Evolutionary conservation across 92 coral and sea anemone genomes (phyloP).

Genomic region (Actinostola sp.): DNA sequence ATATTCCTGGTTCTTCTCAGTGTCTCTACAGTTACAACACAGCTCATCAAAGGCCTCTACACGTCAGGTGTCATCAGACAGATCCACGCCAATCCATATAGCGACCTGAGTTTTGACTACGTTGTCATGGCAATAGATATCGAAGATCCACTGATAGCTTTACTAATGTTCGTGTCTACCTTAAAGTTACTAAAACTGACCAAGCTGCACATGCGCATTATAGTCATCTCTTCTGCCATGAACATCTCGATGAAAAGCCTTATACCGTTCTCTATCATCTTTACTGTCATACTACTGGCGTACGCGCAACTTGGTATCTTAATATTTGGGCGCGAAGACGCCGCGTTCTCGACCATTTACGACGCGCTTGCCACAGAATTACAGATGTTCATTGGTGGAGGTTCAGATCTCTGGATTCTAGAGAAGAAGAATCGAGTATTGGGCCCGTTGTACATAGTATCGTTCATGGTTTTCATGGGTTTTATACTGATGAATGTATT

Average conservation of each 20-base stretch:
- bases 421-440: conserved; percentile 43
- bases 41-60: conserved; percentile 52
- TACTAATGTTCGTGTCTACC: conserved; percentile 58
- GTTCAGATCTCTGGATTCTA: conserved; percentile 37
- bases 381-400: conserved; percentile 64
- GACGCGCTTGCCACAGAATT: conserved; percentile 55
- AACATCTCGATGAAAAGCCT: conserved; percentile 37
- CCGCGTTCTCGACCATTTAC: conserved; percentile 49
- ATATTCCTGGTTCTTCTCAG: conserved; percentile 43
- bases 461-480: conserved; percentile 52
- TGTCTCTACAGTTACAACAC: conserved; percentile 36
- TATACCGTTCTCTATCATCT: conserved; percentile 51
- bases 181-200: conserved; percentile 56
- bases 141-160: conserved; percentile 52
- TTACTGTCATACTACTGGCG: conserved; percentile 56
- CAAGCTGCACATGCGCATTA: conserved; percentile 40
- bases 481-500: conserved; percentile 61
- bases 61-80: conserved; percentile 34
- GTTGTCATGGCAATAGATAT: conserved; percentile 43
- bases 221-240: conserved; percentile 51
- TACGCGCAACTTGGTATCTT: conserved; percentile 66
- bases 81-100: conserved; percentile 55
- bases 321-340: conserved; percentile 48
- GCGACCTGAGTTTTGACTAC: conserved; percentile 64
- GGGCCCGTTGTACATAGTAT: conserved; percentile 49